Evolutionary conservation across 2,113 vertebrate species (phyloP), one percentile per base, ranked within the genome.

Genomic region (Chaetops frenatus): DNA sequence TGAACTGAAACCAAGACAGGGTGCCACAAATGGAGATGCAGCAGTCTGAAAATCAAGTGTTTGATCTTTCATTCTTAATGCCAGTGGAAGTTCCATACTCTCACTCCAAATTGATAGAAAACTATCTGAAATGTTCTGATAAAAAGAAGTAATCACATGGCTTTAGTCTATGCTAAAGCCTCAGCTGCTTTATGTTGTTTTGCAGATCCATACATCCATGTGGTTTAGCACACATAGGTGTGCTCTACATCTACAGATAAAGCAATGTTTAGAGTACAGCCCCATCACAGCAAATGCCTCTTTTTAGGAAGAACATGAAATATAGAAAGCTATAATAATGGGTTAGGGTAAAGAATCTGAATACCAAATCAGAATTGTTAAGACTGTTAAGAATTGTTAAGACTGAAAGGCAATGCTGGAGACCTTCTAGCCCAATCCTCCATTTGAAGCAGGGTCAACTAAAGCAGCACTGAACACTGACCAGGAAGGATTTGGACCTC

Each of bases 151-250:
- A 36, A 79, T 56, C 56, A 54, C 1, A 2, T 80, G 13, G 27
- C 12, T n/a, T 36, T 58, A 70, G 50, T 29, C n/a, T 13, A 3
- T 25, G 44, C 7, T 53, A 10, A 25, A 0, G 0, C 3, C 17
- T 15, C 19, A n/a, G 38, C 19, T 85, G 23, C 25, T 89, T 83
- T 48, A 51, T 23, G 27, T 44, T 50, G 17, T 53, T 85, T 79
- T 65, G 4, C n/a, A 77, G 15, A 54, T 42, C 62, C 40, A 15
- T 8, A 51, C 47, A 50, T 60, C 44, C 50, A 33, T 13, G n/a
- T n/a, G 56, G 42, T 50, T 65, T 28, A 73, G 33, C 19, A 38
- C 60, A 58, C 18, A 33, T 1, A 57, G 15, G 35, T 33, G 36
- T 53, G 27, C n/a, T 51, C 28, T 28, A 31, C 8, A 16, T 45